Conservation (phyloP, 2,888 invertebrate genomes). For the Philopedon plagiatum region DNA sequence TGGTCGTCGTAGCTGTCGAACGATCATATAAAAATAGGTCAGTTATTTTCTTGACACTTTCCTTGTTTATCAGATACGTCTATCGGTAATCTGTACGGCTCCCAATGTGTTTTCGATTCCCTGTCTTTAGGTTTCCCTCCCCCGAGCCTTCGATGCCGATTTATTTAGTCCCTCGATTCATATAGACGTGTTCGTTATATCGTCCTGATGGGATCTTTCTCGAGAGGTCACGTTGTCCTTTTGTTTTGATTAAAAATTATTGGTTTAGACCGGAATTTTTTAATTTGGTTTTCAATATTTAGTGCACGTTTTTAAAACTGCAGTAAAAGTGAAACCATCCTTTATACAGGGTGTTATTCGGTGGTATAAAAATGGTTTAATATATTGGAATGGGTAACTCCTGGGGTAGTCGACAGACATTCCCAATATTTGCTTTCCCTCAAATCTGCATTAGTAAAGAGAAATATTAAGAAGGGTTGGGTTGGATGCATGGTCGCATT, state of each 20-base stretch:
- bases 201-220: conserved; percentile 22
- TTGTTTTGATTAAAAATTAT: neutral
- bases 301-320: too few species aligned
- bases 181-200: conserved; percentile 31
- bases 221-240: conserved; percentile 15
- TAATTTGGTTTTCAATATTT: too few species aligned
- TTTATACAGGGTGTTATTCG: too few species aligned
- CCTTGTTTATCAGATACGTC: conserved; percentile 41
- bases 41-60: conserved; percentile 44
- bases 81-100: conserved; percentile 24
- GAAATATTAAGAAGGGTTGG: too few species aligned
- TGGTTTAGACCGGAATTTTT: too few species aligned
- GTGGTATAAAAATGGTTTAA: too few species aligned
- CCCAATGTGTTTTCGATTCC: conserved; percentile 30
- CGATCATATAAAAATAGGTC: conserved; percentile 47
- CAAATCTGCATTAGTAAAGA: too few species aligned
- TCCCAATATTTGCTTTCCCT: too few species aligned
- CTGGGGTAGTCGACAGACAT: too few species aligned
- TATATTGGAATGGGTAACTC: too few species aligned
- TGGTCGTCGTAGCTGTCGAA: conserved; percentile 39
- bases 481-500: too few species aligned
- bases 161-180: conserved; percentile 29
- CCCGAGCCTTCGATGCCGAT: conserved; percentile 12
- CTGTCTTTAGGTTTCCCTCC: conserved; percentile 24
- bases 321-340: too few species aligned